phyloP scores from a whole-genome alignment of 92 coral and sea anemone genomes.

The Phenganax marumi region DNA sequence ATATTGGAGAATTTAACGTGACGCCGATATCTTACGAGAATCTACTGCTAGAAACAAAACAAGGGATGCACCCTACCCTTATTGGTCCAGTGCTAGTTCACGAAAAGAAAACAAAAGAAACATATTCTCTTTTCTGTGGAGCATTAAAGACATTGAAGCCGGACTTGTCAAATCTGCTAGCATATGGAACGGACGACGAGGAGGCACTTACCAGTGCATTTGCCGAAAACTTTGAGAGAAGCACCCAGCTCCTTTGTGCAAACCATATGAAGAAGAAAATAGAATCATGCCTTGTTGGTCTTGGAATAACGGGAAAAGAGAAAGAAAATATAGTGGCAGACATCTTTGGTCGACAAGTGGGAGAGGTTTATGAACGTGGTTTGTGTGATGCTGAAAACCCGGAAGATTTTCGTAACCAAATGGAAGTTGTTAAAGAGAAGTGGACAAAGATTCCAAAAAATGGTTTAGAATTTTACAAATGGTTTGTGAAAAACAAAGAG shows the following conservation, averaged over 20 bases:
- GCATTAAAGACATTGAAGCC: slow-evolving; percentile 59
- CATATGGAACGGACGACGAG: slow-evolving; percentile 59
- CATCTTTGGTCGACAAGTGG: slow-evolving; percentile 27
- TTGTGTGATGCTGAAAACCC: slow-evolving; percentile 16
- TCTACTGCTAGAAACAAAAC: slow-evolving; percentile 42
- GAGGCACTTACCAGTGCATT: slow-evolving; percentile 38
- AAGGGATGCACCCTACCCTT: slow-evolving; percentile 56
- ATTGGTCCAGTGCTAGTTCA: slow-evolving; percentile 58
- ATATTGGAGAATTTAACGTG: slow-evolving; percentile 55
- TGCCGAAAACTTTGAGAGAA: slow-evolving; percentile 44
- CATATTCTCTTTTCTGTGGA: slow-evolving; percentile 56
- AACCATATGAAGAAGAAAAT: slow-evolving; percentile 2
- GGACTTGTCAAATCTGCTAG: slow-evolving; percentile 47
- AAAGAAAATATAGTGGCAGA: slow-evolving; percentile 28
- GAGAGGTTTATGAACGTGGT: slow-evolving; percentile 35
- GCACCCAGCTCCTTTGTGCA: slow-evolving; percentile 14
- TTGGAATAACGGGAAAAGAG: not conserved
- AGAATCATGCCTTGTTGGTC: not conserved
- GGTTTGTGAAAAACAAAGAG: slow-evolving; percentile 24
- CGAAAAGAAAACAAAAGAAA: slow-evolving; percentile 56
- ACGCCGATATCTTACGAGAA: slow-evolving; percentile 58
- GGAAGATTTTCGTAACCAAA: slow-evolving; percentile 16
- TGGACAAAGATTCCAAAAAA: slow-evolving; percentile 13
- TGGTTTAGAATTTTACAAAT: slow-evolving; percentile 14
- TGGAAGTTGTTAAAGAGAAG: slow-evolving; percentile 11